A percentile compares a stretch with the other conserved stretches of the same genome.
These are phyloP conservation scores for Bubalus kerabau DNA, from an alignment of 2,113 vertebrate genomes.

Conservation along the genomic window DNA sequence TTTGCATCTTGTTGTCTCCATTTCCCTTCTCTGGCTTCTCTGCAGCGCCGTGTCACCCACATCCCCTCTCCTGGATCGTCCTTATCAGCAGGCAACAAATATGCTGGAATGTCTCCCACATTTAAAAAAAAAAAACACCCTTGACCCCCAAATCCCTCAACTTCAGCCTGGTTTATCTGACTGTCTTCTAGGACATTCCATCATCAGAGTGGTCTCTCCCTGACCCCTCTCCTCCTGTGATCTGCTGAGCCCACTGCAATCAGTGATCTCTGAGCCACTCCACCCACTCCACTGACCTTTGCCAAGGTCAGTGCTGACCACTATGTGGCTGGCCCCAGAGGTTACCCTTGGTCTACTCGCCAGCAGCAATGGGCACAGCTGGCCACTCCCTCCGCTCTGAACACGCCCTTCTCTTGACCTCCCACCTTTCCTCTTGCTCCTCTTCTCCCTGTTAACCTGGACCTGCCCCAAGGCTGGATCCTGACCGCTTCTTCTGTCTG, in stretches of 20 bases:
- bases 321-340: neutral
- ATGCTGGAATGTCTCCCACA: neutral
- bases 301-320: neutral
- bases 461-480: neutral
- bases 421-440: neutral
- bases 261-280: rapidly evolving
- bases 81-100: neutral
- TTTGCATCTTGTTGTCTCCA: neutral
- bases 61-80: neutral
- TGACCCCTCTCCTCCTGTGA: too few species aligned
- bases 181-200: neutral
- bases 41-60: neutral
- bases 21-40: neutral
- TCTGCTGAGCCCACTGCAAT: neutral
- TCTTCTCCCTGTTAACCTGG: neutral
- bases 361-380: neutral
- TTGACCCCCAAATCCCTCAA: neutral
- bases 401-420: neutral
- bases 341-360: too few species aligned
- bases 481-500: neutral
- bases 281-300: neutral
- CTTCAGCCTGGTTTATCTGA: too few species aligned
- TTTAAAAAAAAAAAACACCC: neutral
- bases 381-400: neutral
- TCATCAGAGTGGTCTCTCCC: neutral